Conservation (phyloP, 2,797 vertebrate genomes). For the Alcedo quadribrachys region DNA sequence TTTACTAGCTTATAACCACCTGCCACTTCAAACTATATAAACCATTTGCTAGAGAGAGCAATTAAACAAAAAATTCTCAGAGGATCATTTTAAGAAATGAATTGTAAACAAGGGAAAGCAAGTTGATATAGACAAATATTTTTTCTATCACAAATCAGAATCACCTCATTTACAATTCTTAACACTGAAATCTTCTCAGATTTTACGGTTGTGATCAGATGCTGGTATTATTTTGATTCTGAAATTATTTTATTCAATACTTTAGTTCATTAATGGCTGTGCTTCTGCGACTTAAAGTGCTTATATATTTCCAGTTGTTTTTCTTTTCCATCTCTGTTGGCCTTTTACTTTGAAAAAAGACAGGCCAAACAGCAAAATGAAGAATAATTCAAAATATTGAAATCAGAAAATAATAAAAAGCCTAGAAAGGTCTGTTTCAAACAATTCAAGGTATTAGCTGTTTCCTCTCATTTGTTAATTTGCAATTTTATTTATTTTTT, state of each 20-base stretch:
- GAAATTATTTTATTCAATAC: background rate
- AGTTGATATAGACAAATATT: background rate
- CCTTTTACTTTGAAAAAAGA: slow-evolving; percentile 42
- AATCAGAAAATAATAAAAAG: slow-evolving; percentile 20
- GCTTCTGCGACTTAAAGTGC: background rate
- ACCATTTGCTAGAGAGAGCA: background rate
- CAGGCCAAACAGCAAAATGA: slow-evolving; percentile 15
- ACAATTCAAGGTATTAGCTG: background rate
- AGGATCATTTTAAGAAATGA: slow-evolving; percentile 40
- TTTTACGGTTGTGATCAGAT: background rate
- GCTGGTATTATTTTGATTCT: background rate
- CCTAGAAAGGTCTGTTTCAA: background rate
- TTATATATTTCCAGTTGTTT: slow-evolving; percentile 8
- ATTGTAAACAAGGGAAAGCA: background rate
- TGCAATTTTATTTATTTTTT: background rate
- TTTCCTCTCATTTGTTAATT: background rate
- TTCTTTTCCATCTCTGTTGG: slow-evolving; percentile 17
- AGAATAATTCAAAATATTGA: slow-evolving; percentile 51
- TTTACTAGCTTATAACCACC: slow-evolving; percentile 56
- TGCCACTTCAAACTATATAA: slow-evolving; percentile 29
- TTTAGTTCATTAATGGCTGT: background rate
- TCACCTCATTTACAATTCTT: background rate
- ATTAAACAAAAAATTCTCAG: slow-evolving; percentile 15
- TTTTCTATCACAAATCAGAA: background rate
- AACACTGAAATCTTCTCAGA: background rate